These are phyloP conservation scores for Scortum barcoo DNA, from an alignment of 2,113 vertebrate genomes.

Conservation along the genomic window DNA sequence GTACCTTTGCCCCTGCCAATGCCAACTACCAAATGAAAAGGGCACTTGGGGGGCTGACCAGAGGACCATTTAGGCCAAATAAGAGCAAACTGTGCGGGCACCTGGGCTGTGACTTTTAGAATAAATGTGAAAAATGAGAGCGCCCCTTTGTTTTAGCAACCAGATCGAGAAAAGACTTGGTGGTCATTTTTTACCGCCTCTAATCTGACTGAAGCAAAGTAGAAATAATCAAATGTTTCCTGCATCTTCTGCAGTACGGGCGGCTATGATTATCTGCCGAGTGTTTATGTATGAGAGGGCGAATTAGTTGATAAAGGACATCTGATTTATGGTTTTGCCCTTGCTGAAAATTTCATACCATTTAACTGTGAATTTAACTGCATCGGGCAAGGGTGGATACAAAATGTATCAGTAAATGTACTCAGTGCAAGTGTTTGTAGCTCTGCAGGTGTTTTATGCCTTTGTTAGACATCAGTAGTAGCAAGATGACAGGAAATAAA, in stretches of 20 bases:
- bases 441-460: neutral
- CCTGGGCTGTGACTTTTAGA: neutral
- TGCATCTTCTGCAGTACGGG: neutral
- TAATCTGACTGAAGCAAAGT: neutral
- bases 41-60: neutral
- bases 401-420: constrained; percentile 2
- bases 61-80: neutral
- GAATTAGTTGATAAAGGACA: constrained; percentile 40
- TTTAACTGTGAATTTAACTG: neutral
- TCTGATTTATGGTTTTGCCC: constrained; percentile 54
- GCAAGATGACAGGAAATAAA: neutral
- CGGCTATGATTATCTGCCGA: neutral
- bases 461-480: neutral
- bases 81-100: neutral
- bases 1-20: neutral
- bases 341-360: constrained; percentile 1
- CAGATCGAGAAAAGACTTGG: neutral
- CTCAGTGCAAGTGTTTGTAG: neutral
- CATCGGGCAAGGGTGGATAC: neutral
- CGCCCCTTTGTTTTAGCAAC: no score
- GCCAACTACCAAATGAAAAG: neutral
- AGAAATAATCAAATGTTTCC: constrained; percentile 8
- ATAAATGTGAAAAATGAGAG: neutral
- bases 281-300: neutral
- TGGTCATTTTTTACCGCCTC: neutral